Conservation (phyloP, 2,888 invertebrate genomes). For the Sepiola atlantica region DNA sequence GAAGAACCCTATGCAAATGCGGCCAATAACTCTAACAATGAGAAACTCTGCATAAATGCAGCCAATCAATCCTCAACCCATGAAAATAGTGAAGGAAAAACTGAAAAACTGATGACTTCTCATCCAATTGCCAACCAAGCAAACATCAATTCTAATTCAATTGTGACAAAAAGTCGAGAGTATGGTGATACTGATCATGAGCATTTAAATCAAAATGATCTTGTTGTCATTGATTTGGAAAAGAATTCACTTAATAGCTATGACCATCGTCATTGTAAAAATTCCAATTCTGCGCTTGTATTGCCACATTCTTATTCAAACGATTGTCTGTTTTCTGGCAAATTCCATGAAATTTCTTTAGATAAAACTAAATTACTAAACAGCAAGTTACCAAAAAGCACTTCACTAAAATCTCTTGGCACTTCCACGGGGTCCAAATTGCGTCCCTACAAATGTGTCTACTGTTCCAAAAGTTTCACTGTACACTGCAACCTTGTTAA, state of each 20-base stretch:
- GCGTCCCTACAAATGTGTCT: neutral
- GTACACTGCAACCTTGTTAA: constrained; percentile 39
- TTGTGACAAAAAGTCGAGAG: neutral
- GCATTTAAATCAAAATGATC: neutral
- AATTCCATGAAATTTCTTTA: neutral
- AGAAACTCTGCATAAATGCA: neutral
- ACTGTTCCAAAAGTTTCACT: constrained; percentile 35
- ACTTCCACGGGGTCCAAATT: neutral
- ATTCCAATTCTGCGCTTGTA: neutral
- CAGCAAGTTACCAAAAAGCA: neutral
- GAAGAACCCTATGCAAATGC: neutral
- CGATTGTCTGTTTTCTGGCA: neutral
- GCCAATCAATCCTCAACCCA: neutral
- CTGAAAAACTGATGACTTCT: neutral
- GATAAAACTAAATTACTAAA: neutral
- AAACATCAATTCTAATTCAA: neutral
- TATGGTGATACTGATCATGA: neutral
- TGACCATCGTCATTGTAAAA: neutral
- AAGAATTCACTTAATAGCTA: neutral
- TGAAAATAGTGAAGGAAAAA: neutral
- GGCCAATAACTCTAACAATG: neutral
- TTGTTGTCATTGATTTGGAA: neutral
- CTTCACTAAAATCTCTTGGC: neutral
- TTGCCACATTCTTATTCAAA: neutral
- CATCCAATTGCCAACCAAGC: neutral